Percentiles rank a stretch among this genome's conserved stretches.
Conservation (phyloP, 2,797 vertebrate genomes). For the Graptemys geographica region DNA sequence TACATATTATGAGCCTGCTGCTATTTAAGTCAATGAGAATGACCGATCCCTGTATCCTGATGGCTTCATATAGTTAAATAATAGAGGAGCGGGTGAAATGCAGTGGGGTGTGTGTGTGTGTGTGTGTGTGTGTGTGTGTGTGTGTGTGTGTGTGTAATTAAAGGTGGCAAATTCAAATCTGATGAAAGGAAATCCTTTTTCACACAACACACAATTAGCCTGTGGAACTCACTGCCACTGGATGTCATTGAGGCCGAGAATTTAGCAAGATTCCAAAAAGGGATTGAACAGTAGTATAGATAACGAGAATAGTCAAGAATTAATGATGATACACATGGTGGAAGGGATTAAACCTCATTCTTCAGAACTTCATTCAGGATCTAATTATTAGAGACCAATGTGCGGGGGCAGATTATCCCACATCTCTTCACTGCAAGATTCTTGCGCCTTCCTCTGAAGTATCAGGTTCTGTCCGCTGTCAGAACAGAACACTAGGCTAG, state of each 20-base stretch:
- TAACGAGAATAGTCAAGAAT: neutral
- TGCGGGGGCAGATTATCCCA: neutral
- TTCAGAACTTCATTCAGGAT: neutral
- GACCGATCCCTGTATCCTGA: neutral
- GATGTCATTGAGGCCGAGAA: neutral
- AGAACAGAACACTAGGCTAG: neutral
- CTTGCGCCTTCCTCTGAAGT: neutral
- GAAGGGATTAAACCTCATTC: neutral
- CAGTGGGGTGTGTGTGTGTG: neutral
- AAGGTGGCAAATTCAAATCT: neutral
- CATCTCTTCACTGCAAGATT: neutral
- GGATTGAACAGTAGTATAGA: neutral
- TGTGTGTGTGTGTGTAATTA: neutral
- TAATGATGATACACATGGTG: neutral
- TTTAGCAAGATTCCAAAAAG: neutral
- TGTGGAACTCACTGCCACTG: neutral
- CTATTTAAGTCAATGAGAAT: neutral
- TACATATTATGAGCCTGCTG: neutral
- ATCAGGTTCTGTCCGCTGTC: neutral
- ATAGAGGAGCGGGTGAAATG: neutral
- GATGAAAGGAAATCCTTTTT: neutral
- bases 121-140: neutral
- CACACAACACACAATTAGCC: neutral
- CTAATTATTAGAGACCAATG: neutral
- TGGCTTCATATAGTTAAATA: neutral